phyloP scores from a whole-genome alignment of 1,140 invertebrate genomes.

The Lanistes nyassanus region DNA sequence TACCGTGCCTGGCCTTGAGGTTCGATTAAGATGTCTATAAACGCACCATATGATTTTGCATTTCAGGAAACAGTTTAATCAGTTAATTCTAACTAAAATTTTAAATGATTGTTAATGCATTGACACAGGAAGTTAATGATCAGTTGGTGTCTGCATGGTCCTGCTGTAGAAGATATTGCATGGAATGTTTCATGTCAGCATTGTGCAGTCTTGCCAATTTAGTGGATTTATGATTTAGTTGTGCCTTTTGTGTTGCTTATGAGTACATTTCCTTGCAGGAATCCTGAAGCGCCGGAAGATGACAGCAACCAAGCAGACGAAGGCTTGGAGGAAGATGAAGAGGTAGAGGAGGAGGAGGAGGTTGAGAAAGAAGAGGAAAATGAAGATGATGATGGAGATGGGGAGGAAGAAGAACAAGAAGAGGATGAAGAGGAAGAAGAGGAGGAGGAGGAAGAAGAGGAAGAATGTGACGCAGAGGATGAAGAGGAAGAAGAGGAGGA shows the following conservation, averaged over 20 bases:
- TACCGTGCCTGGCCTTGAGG: no score
- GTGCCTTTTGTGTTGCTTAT: background rate
- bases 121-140: no score
- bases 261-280: background rate
- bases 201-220: background rate
- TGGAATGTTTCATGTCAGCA: background rate
- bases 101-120: no score
- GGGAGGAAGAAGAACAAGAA: constrained; percentile 34
- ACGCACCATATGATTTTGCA: no score
- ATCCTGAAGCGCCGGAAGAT: constrained; percentile 2
- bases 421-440: constrained; percentile 37
- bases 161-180: background rate
- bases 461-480: constrained; percentile 23
- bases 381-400: constrained; percentile 40
- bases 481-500: constrained; percentile 14
- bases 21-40: no score
- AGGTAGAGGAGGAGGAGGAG: constrained; percentile 48
- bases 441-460: constrained; percentile 42
- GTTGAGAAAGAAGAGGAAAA: constrained; percentile 36
- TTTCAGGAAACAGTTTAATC: no score
- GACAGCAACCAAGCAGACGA: constrained; percentile 14
- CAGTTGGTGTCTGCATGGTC: background rate
- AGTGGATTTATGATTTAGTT: background rate
- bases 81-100: no score
- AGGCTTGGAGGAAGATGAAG: constrained; percentile 40